These are phyloP conservation scores for Adoxophyes honmai DNA, from an alignment of 1,140 invertebrate genomes.

Conservation along the genomic window DNA sequence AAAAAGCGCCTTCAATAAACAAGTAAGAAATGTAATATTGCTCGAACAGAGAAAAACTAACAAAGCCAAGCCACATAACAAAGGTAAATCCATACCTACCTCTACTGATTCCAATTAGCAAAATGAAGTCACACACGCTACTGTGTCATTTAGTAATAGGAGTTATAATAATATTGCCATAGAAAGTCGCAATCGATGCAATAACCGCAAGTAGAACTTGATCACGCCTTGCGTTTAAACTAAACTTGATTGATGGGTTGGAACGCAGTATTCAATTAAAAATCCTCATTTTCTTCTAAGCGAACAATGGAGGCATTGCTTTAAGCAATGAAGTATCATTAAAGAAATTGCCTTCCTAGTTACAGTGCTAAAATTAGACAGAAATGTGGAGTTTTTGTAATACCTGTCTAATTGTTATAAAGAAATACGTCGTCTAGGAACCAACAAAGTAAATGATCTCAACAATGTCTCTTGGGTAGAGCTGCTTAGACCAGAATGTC, in stretches of 20 bases:
- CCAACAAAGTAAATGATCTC: too few species aligned
- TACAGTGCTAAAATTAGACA: constrained; percentile 6
- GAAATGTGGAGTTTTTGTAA: too few species aligned
- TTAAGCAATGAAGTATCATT: constrained; percentile 27
- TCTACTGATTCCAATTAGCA: not conserved
- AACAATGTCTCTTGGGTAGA: too few species aligned
- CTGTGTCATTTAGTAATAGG: too few species aligned
- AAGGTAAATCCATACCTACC: not conserved
- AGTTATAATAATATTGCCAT: too few species aligned
- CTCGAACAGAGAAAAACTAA: not conserved
- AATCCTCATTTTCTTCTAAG: not conserved
- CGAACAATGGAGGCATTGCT: constrained; percentile 34
- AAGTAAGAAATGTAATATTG: not conserved
- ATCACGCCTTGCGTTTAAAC: not conserved
- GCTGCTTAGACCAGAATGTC: too few species aligned
- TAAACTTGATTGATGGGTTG: not conserved
- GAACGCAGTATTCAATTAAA: constrained; percentile 3
- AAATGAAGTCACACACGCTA: too few species aligned
- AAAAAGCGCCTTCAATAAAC: not conserved
- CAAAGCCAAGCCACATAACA: not conserved
- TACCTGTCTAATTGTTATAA: too few species aligned
- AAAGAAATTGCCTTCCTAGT: constrained; percentile 30
- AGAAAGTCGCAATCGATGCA: not conserved
- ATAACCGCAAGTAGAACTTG: not conserved
- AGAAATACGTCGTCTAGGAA: too few species aligned